A percentile compares a stretch with the other conserved stretches of the same genome.
phyloP scores from a whole-genome alignment of 1,140 invertebrate species.

The Globodera rostochiensis region DNA sequence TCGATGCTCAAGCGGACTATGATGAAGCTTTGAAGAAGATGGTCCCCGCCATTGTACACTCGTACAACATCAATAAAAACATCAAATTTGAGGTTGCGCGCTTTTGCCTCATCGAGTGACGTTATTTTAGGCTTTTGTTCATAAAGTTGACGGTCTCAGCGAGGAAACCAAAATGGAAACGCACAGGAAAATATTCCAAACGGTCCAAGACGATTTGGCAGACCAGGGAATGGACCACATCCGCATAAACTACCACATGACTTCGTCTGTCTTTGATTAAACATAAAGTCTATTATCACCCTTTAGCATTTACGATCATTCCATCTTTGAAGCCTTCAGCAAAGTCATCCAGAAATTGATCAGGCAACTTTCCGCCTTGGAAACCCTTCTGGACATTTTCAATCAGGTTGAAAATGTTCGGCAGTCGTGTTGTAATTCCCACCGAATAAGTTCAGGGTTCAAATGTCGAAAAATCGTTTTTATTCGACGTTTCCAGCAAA shows the following conservation, averaged over 20 bases:
- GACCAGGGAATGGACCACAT: constrained; percentile 77
- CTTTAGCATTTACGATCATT: constrained; percentile 92
- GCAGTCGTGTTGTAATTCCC: not conserved
- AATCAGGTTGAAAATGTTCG: constrained; percentile 77
- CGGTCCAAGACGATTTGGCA: constrained; percentile 88
- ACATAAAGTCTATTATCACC: constrained; percentile 79
- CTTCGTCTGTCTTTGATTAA: constrained; percentile 65
- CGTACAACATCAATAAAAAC: constrained; percentile 90
- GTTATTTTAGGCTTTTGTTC: constrained; percentile 55
- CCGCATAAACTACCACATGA: constrained; percentile 81
- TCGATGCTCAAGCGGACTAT: constrained; percentile 84
- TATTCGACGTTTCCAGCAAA: constrained; percentile 97
- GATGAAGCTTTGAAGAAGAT: constrained; percentile 87
- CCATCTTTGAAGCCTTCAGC: constrained; percentile 99
- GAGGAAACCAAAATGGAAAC: constrained; percentile 67
- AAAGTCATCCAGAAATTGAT: constrained; percentile 99
- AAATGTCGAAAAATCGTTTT: constrained; percentile 94
- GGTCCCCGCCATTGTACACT: constrained; percentile 86
- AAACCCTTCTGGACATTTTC: constrained; percentile 97
- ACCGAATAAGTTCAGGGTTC: constrained; percentile 77
- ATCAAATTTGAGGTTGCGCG: constrained; percentile 95
- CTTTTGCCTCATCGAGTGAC: not conserved
- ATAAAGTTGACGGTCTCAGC: constrained; percentile 64
- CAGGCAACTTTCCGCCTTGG: constrained; percentile 90
- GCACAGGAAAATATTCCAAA: constrained; percentile 93